Percentiles rank a stretch among this genome's conserved stretches.
These are phyloP conservation scores for Caenorhabditis tropicalis DNA, from an alignment of 1,140 invertebrate species.

Conservation along the genomic window DNA sequence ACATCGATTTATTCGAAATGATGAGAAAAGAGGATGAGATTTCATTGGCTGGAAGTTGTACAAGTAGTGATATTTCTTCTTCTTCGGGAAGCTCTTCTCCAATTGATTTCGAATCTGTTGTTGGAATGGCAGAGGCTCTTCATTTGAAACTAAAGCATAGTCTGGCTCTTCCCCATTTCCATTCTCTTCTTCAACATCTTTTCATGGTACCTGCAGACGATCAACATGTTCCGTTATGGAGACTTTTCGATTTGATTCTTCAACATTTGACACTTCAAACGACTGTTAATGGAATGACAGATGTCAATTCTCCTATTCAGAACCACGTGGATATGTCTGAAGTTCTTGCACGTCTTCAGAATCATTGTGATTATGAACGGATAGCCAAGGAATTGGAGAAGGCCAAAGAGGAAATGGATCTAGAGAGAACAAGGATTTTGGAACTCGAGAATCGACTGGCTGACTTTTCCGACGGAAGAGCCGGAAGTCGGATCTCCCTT, in stretches of 20 bases:
- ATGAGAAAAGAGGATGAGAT: constrained; percentile 94
- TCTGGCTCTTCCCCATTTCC: constrained; percentile 87
- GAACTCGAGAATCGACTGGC: constrained; percentile 77
- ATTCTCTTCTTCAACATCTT: constrained; percentile 89
- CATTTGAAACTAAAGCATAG: constrained; percentile 88
- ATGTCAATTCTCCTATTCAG: constrained; percentile 84
- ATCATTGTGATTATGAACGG: constrained; percentile 89
- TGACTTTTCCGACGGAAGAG: constrained; percentile 37
- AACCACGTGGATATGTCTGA: constrained; percentile 70
- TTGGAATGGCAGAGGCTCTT: constrained; percentile 90
- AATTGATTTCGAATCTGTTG: constrained; percentile 91
- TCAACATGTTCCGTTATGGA: constrained; percentile 87
- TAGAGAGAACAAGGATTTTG: constrained; percentile 79
- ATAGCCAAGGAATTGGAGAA: constrained; percentile 87
- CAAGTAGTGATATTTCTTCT: constrained; percentile 29
- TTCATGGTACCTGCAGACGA: constrained; percentile 85
- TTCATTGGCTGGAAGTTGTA: constrained; percentile 49
- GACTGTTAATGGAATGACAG: constrained; percentile 84
- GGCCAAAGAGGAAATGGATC: constrained; percentile 79
- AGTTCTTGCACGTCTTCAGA: constrained; percentile 77
- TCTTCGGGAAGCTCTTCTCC: constrained; percentile 75
- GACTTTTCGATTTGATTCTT: constrained; percentile 90
- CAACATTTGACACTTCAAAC: constrained; percentile 92
- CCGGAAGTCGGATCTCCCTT: constrained; percentile 11
- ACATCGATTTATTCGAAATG: constrained; percentile 96